phyloP scores from a whole-genome alignment of 2,888 invertebrate genomes.

The Pardosa pseudoannulata region DNA sequence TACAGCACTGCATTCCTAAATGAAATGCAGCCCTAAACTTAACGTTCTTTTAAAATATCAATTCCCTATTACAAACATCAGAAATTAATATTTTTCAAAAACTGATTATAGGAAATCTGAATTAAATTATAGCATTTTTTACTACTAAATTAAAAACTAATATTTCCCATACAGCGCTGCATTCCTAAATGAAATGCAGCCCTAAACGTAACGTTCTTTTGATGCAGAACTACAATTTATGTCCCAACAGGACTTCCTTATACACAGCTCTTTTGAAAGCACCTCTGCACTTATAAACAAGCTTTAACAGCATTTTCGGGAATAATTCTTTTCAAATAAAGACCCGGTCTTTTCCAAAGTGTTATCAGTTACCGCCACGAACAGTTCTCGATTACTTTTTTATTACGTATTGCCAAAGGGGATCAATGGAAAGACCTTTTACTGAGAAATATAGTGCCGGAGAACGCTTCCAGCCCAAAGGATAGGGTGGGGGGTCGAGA shows the following conservation, averaged over 20 bases:
- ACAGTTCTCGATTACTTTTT: slow-evolving; percentile 65
- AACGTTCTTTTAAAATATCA: too few species aligned
- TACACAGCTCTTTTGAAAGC: slow-evolving; percentile 6
- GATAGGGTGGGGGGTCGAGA: neutral
- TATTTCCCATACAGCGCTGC: too few species aligned
- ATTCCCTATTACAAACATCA: too few species aligned
- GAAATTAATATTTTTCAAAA: too few species aligned
- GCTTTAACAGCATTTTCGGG: slow-evolving; percentile 53
- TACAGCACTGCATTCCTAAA: too few species aligned
- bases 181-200: too few species aligned
- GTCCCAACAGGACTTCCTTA: neutral
- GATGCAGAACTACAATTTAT: neutral
- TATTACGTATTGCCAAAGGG: slow-evolving; percentile 70
- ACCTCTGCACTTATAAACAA: slow-evolving; percentile 49
- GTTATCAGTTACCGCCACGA: slow-evolving; percentile 69
- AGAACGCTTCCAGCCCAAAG: slow-evolving; percentile 10
- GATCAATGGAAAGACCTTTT: slow-evolving; percentile 66
- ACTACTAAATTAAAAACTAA: too few species aligned
- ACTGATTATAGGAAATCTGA: too few species aligned
- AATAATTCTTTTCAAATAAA: slow-evolving; percentile 64
- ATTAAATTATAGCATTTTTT: too few species aligned
- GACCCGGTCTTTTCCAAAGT: slow-evolving; percentile 57
- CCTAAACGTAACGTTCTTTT: neutral
- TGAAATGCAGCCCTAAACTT: too few species aligned
- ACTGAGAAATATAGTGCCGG: slow-evolving; percentile 66